These are phyloP conservation scores for Gymnothorax javanicus DNA, from an alignment of 2,797 vertebrate genomes.

Conservation along the genomic window DNA sequence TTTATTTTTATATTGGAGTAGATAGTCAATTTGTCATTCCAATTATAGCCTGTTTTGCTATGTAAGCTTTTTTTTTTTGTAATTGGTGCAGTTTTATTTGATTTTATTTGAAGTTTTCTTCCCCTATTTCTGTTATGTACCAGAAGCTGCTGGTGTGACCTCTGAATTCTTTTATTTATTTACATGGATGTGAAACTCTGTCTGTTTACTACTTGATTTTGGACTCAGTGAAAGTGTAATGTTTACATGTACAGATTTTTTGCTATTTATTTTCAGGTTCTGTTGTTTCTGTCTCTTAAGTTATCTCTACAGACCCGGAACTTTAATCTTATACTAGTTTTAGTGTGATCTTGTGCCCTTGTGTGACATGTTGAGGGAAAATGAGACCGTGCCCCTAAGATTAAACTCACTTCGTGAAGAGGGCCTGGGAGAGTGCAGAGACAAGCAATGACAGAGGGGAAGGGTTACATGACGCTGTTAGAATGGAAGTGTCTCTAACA, in stretches of 20 bases:
- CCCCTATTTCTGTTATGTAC: slow-evolving; percentile 71
- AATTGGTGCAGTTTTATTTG: slow-evolving; percentile 73
- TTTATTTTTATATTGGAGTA: slow-evolving; percentile 74
- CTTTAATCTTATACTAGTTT: slow-evolving; percentile 29
- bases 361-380: slow-evolving; percentile 17
- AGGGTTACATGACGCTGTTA: background rate
- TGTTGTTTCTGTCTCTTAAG: slow-evolving; percentile 27
- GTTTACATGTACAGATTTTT: slow-evolving; percentile 99
- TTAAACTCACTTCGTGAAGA: background rate
- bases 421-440: background rate
- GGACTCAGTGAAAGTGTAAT: slow-evolving; percentile 99
- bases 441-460: background rate
- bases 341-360: slow-evolving; percentile 32
- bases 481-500: background rate
- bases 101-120: slow-evolving; percentile 71
- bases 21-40: slow-evolving; percentile 71
- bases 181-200: slow-evolving; percentile 97
- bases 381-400: slow-evolving; percentile 20
- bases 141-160: slow-evolving; percentile 80
- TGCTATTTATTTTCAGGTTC: slow-evolving; percentile 58
- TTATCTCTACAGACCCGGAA: slow-evolving; percentile 33
- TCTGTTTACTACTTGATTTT: slow-evolving; percentile 94
- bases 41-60: slow-evolving; percentile 78
- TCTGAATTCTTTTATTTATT: slow-evolving; percentile 75
- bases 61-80: slow-evolving; percentile 76